Base-by-base conservation (phyloP, 1,140 invertebrate species). In the Lepidurus couesii region DNA sequence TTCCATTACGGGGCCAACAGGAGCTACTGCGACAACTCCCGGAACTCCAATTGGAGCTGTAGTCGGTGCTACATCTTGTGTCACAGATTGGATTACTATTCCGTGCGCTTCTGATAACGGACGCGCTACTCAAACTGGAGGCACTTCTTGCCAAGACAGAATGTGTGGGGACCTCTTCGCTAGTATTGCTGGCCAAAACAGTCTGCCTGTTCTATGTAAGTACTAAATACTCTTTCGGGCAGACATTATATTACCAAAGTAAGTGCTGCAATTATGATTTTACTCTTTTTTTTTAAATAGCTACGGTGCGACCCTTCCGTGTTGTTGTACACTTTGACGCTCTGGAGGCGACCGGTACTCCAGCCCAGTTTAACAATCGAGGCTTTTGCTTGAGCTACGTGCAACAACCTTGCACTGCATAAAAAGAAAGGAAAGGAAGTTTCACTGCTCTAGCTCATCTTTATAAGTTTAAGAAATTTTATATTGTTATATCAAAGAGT, bases 331-430 rank as follows among this genome's bases (percentile, higher is more conserved):
- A 94, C 80, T 91, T 92, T 0, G 91, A 94, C 83, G 88, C 88
- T 44, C 87, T 90, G 0, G 93, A 94, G 84, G 88, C 90, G 0
- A 92, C 91, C 81, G 74, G 44, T 21, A 65, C n/a, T 47, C 73
- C 43, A 47, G 73, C 74, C 9, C 78, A 79, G 47, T 79, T 79
- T 24, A 79, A 79, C 77, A 83, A 94, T 83, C 86, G 90, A 80
- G 93, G 93, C 3, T 95, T 93, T 82, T 94, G 92, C 81, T 83
- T 95, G 1, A 91, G 93, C 82, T 95, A 92, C 81, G 88, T 93
- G 4, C 93, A 94, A 84, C 92, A 94, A 82, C 92, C 92, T 0
- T 95, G 93, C 82, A 93, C 91, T 0, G 53, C 77, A 16, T 78
- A 34, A 74, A 34, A 9, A 44, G 13, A 21, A 77, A 77, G 42